Base-by-base conservation (phyloP, 2,888 invertebrate species). In the Creontiades dilutus region DNA sequence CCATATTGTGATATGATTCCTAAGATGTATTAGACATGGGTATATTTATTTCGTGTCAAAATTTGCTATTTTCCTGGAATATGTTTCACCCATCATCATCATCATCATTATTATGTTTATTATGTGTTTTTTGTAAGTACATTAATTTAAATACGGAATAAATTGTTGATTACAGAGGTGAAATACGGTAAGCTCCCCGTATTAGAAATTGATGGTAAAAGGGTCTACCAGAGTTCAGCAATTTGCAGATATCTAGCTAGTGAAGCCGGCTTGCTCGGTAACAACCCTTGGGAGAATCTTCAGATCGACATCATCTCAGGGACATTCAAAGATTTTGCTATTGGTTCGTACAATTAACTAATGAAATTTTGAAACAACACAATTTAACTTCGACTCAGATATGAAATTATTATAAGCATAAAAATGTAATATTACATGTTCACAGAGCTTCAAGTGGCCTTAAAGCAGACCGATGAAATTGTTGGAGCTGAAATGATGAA, bases 171-270 rank as follows among this genome's bases (percentile, higher is more conserved):
- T 93, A 37, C 93, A 95, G 94, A 93, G 90, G 95, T 94, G 94
- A 96, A 96, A 47, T 95, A 95, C 92, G 95, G 96, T 0, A 95
- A 95, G 93, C 92, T 95, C 91, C 96, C 96, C 0, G 93, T 95
- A 0, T 92, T 96, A 82, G 95, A 95, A 93, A 93, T 95, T 3
- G 95, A 96, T 90, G 96, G 95, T 2, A 95, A 95, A 92, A 92
- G 93, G 91, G 93, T 95, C 90, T 94, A 94, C 28, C 96, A 96
- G 92, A 95, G 95, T 46, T 81, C 93, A 1, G 95, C 96, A 3
- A 95, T 96, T 90, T 92, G 93, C 55, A 94, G 96, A 48, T 96
- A 95, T 93, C 93, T 96, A 57, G 96, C 95, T 3, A 95, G 94
- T 92, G 94, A 95, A 92, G 94, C 94, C 91, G 94, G 94, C 7